phyloP scores from a whole-genome alignment of 2,888 invertebrate species.

The Laothoe populi region DNA sequence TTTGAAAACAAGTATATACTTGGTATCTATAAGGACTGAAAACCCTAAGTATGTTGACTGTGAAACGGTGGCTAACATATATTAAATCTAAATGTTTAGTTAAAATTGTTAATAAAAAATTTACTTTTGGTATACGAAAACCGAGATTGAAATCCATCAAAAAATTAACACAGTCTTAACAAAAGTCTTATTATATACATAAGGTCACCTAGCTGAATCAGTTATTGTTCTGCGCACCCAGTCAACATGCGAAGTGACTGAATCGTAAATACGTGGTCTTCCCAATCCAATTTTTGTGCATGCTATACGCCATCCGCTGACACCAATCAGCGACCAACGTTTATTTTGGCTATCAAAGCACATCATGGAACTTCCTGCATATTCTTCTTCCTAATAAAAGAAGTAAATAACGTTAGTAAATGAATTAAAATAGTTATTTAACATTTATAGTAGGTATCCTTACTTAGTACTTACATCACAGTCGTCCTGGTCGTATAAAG shows the following conservation, averaged over 20 bases:
- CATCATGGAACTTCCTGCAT: slow-evolving; percentile 94
- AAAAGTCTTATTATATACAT: slow-evolving; percentile 18
- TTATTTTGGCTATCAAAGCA: slow-evolving; percentile 89
- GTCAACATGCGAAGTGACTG: slow-evolving; percentile 91
- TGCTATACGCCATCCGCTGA: slow-evolving; percentile 94
- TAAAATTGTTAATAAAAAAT: background rate
- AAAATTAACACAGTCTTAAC: slow-evolving; percentile 27
- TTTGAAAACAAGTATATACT: too few relatives aligned
- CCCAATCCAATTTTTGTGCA: slow-evolving; percentile 91
- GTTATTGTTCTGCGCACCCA: slow-evolving; percentile 93
- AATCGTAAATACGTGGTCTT: slow-evolving; percentile 92
- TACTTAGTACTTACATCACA: slow-evolving; percentile 93
- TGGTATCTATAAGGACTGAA: too few relatives aligned
- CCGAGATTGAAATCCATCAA: slow-evolving; percentile 14
- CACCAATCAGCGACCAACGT: slow-evolving; percentile 92
- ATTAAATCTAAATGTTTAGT: background rate
- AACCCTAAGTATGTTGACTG: background rate
- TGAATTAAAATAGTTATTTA: too few relatives aligned
- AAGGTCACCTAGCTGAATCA: slow-evolving; percentile 75
- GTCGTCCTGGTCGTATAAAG: slow-evolving; percentile 91
- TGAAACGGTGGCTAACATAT: background rate
- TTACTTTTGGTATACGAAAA: background rate
- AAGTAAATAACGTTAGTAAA: slow-evolving; percentile 32
- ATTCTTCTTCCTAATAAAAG: slow-evolving; percentile 90
- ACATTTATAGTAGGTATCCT: too few relatives aligned